These are phyloP conservation scores for Acanthosoma haemorrhoidale DNA, from an alignment of 2,888 invertebrate genomes.

Conservation along the genomic window DNA sequence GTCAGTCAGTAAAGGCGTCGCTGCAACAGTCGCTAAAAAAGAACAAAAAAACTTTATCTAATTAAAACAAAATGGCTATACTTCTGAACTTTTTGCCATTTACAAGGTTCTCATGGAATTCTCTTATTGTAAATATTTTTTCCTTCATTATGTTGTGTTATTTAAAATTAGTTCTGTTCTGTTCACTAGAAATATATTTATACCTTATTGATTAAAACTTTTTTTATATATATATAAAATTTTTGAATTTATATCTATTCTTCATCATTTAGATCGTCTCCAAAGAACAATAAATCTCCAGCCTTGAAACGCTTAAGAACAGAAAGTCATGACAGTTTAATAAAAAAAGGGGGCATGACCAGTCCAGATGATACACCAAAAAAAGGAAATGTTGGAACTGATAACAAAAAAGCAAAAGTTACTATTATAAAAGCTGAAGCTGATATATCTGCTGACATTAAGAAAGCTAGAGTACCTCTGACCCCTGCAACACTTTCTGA, in stretches of 20 bases:
- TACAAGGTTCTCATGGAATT: no score
- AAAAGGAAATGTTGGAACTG: neutral
- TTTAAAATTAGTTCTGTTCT: no score
- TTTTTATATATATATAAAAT: no score
- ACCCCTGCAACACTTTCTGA: slow-evolving; percentile 45
- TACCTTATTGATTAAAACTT: no score
- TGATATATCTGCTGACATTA: slow-evolving; percentile 30
- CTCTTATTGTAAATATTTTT: no score
- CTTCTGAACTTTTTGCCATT: no score
- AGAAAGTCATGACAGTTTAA: neutral
- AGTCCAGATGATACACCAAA: neutral
- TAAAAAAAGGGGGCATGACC: neutral
- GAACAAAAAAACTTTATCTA: no score
- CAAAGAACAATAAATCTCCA: slow-evolving; percentile 21
- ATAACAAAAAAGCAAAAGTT: slow-evolving; percentile 23
- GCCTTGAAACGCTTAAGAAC: neutral
- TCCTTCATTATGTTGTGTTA: no score
- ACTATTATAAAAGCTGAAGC: slow-evolving; percentile 22
- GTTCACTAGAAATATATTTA: no score
- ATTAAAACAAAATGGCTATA: neutral
- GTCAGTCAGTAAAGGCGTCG: no score
- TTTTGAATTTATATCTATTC: no score
- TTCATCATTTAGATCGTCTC: slow-evolving; percentile 29
- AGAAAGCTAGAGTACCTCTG: slow-evolving; percentile 11
- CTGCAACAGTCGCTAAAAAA: no score